phyloP scores from a whole-genome alignment of 2,113 vertebrate species.

The Eulemur rufifrons region DNA sequence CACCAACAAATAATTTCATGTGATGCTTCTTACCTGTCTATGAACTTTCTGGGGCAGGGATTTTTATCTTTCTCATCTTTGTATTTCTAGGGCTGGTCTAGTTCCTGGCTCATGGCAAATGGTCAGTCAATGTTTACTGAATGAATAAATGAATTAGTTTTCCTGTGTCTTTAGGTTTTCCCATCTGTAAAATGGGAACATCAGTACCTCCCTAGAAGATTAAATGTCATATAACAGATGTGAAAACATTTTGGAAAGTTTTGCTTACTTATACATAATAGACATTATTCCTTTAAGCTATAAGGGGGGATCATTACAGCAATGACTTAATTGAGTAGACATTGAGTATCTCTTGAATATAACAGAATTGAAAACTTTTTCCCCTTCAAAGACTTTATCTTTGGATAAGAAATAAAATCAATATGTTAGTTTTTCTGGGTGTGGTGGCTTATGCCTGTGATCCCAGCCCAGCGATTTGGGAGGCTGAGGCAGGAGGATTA shows the following conservation, averaged over 20 bases:
- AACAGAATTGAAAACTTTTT: not conserved
- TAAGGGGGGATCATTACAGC: not conserved
- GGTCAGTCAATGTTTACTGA: not conserved
- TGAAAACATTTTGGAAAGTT: not conserved
- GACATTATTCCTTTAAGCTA: not conserved
- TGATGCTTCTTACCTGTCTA: not conserved
- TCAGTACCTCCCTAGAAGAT: not conserved
- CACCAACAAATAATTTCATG: not conserved
- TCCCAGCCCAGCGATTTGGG: no score
- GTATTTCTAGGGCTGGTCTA: not conserved
- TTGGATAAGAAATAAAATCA: not conserved
- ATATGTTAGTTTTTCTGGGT: not conserved
- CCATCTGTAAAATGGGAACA: not conserved
- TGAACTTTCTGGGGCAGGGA: not conserved
- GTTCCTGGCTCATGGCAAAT: not conserved
- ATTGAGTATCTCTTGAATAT: not conserved
- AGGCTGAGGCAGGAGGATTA: no score
- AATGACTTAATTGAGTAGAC: not conserved
- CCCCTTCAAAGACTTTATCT: not conserved
- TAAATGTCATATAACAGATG: not conserved
- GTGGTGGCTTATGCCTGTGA: no score
- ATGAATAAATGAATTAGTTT: not conserved
- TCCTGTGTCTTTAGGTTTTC: constrained; percentile 1
- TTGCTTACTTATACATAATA: not conserved
- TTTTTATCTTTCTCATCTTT: not conserved